Percentiles rank a stretch among this genome's conserved stretches.
phyloP scores from a whole-genome alignment of 2,888 invertebrate genomes.

The Tenthredo mesomela region DNA sequence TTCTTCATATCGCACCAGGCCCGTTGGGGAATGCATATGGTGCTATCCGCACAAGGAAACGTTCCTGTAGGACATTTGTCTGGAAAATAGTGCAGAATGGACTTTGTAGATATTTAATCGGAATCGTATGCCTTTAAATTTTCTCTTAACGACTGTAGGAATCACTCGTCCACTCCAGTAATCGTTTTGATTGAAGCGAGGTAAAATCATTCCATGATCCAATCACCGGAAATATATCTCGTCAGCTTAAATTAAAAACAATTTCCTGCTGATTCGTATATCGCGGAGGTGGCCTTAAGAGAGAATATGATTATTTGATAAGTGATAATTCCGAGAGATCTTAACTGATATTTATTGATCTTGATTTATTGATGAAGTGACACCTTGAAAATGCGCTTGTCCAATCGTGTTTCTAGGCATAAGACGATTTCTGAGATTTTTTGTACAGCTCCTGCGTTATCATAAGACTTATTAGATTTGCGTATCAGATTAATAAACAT shows the following conservation, averaged over 20 bases:
- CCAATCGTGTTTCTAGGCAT: background rate
- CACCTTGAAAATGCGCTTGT: background rate
- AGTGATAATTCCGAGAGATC: slow-evolving; percentile 53
- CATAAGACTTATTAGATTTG: background rate
- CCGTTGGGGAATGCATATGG: slow-evolving; percentile 80
- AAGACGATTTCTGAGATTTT: background rate
- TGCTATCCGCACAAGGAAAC: slow-evolving; percentile 80
- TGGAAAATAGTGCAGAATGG: slow-evolving; percentile 63
- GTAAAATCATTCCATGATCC: background rate
- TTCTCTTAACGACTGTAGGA: background rate
- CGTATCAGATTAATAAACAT: background rate
- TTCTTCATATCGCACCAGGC: slow-evolving; percentile 79
- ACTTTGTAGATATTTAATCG: background rate
- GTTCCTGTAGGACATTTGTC: slow-evolving; percentile 80
- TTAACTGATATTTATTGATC: slow-evolving; percentile 61
- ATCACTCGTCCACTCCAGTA: background rate
- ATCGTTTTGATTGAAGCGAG: background rate
- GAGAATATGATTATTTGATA: background rate
- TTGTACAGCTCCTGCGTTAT: background rate
- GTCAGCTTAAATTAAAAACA: background rate
- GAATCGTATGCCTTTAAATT: background rate
- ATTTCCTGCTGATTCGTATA: slow-evolving; percentile 18
- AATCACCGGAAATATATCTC: background rate
- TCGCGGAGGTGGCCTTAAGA: background rate
- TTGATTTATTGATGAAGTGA: slow-evolving; percentile 58